These are phyloP conservation scores for Metridium senile DNA, from an alignment of 92 coral and sea anemone species.

Conservation along the genomic window DNA sequence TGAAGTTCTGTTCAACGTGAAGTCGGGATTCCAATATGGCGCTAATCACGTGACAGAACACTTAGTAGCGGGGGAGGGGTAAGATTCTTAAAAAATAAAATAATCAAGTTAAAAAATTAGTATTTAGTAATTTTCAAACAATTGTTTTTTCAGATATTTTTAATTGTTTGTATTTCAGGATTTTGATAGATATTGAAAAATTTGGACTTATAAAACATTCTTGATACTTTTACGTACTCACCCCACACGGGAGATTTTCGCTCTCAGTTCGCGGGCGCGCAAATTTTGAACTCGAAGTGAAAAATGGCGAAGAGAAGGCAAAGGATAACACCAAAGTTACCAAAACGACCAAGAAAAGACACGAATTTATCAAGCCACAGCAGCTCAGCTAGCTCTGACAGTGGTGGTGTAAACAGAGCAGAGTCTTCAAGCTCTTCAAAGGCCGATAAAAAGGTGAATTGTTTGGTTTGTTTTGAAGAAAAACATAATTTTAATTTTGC, in stretches of 20 bases:
- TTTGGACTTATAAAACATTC: no score
- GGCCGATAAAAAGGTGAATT: not conserved
- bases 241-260: constrained; percentile 6
- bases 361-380: constrained; percentile 7
- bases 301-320: constrained; percentile 32
- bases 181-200: not conserved
- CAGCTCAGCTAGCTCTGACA: not conserved
- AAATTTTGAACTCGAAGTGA: constrained; percentile 9
- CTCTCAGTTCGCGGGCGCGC: constrained; percentile 12
- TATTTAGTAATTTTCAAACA: not conserved
- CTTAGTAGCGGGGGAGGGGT: not conserved
- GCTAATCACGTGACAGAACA: constrained; percentile 9
- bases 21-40: constrained; percentile 16
- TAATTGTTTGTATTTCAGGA: no score
- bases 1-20: not conserved
- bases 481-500: not conserved
- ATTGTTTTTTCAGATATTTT: no score
- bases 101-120: not conserved
- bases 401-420: not conserved
- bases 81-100: not conserved
- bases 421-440: not conserved
- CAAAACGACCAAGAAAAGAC: constrained; percentile 5
- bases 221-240: not conserved
- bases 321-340: constrained; percentile 39
- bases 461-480: not conserved